phyloP scores from a whole-genome alignment of 2,888 invertebrate species.

The Drosophila antonietae region DNA sequence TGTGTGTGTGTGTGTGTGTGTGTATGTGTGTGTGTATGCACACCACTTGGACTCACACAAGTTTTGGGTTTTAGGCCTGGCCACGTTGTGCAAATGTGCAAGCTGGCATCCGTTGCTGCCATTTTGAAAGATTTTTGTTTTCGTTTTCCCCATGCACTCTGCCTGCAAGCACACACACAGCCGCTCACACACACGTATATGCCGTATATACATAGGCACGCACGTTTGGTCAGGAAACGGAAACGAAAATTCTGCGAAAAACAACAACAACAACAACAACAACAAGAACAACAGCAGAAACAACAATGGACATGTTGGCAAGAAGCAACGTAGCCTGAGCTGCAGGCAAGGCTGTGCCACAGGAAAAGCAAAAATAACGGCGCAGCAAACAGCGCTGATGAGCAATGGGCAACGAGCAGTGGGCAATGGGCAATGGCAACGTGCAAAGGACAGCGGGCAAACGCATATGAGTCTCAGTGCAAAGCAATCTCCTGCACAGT shows the following conservation, averaged over 20 bases:
- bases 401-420: slow-evolving; percentile 48
- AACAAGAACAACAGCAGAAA: slow-evolving; percentile 20
- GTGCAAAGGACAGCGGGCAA: slow-evolving; percentile 24
- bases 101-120: slow-evolving; percentile 78
- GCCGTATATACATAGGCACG: slow-evolving; percentile 50
- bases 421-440: slow-evolving; percentile 8
- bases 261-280: slow-evolving; percentile 69
- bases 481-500: slow-evolving; percentile 40
- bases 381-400: slow-evolving; percentile 78
- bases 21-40: slow-evolving; percentile 1
- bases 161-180: slow-evolving; percentile 36
- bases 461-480: slow-evolving; percentile 9
- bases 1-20: background rate
- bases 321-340: slow-evolving; percentile 41
- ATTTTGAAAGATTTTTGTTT: slow-evolving; percentile 77
- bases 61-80: slow-evolving; percentile 39
- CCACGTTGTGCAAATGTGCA: slow-evolving; percentile 80
- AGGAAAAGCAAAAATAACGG: slow-evolving; percentile 78
- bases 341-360: slow-evolving; percentile 53
- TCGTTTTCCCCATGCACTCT: slow-evolving; percentile 63
- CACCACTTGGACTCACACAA: slow-evolving; percentile 10
- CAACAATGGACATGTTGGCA: slow-evolving; percentile 34
- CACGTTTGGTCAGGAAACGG: slow-evolving; percentile 79
- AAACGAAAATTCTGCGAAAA: slow-evolving; percentile 81
- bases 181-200: background rate